phyloP scores from a whole-genome alignment of 2,888 invertebrate species.

The Erpobdella octoculata region DNA sequence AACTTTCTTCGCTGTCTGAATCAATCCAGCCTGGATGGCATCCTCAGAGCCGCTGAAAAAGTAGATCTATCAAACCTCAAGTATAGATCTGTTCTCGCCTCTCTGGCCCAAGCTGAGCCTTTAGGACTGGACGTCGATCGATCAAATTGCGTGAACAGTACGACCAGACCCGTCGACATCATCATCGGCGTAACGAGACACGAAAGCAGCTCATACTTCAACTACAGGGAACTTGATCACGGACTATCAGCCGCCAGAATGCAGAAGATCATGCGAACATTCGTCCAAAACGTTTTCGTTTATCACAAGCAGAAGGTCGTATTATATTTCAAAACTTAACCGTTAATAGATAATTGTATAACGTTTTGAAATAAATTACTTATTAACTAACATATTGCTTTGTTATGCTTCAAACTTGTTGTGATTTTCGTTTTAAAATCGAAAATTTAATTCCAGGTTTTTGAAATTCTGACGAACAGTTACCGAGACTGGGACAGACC shows the following conservation, averaged over 20 bases:
- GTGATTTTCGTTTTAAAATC: neutral
- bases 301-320: slow-evolving; percentile 29
- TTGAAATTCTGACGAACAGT: slow-evolving; percentile 19
- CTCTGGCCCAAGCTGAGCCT: neutral
- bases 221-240: slow-evolving; percentile 5
- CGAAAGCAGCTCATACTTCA: slow-evolving; percentile 18
- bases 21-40: neutral
- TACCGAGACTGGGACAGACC: slow-evolving; percentile 30
- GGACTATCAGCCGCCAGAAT: slow-evolving; percentile 1
- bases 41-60: neutral
- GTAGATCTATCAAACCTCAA: neutral
- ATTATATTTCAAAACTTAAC: neutral
- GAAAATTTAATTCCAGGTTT: neutral
- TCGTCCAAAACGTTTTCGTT: slow-evolving; percentile 26
- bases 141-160: neutral
- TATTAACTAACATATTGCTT: neutral
- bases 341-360: neutral
- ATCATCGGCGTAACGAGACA: slow-evolving; percentile 11
- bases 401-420: neutral
- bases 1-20: neutral
- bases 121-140: neutral
- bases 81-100: neutral
- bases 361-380: neutral
- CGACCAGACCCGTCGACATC: neutral
- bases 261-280: slow-evolving; percentile 8